Evolutionary conservation across 2,888 invertebrate species (phyloP).

Genomic region (Caenorhabditis sp.): DNA sequence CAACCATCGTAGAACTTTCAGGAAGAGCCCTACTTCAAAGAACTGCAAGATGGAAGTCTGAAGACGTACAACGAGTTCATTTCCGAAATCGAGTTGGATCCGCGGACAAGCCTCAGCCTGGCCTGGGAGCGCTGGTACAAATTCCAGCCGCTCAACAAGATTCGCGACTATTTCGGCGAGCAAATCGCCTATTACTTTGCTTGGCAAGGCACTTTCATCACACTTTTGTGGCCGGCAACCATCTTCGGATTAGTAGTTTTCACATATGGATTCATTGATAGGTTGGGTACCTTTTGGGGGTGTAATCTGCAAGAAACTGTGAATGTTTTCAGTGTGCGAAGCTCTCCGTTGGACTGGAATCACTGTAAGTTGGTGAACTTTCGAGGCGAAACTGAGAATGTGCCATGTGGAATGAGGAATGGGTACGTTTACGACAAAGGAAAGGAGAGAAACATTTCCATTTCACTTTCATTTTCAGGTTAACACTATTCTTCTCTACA

Average conservation of each 20-base stretch:
- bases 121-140: conserved; percentile 59
- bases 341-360: conserved; percentile 31
- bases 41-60: conserved; percentile 57
- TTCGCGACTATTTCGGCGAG: conserved; percentile 81
- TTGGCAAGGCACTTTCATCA: conserved; percentile 80
- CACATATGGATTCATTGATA: conserved; percentile 78
- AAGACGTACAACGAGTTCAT: conserved; percentile 50
- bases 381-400: conserved; percentile 29
- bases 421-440: conserved; percentile 4
- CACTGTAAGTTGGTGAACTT: conserved; percentile 46
- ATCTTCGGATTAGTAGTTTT: conserved; percentile 80
- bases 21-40: conserved; percentile 67
- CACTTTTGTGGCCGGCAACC: conserved; percentile 80
- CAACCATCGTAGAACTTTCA: conserved; percentile 63
- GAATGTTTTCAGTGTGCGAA: conserved; percentile 35
- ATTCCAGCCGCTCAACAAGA: conserved; percentile 61
- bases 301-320: no score
- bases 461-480: conserved; percentile 13
- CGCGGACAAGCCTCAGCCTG: conserved; percentile 37
- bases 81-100: conserved; percentile 59
- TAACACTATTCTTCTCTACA: conserved; percentile 51
- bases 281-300: no score
- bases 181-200: conserved; percentile 81
- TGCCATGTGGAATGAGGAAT: conserved; percentile 46
- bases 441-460: no score